Evolutionary conservation across 23 tunicate genomes (phyloP), one percentile per base, ranked within the genome.

Genomic region (Botrylloides violaceus): DNA sequence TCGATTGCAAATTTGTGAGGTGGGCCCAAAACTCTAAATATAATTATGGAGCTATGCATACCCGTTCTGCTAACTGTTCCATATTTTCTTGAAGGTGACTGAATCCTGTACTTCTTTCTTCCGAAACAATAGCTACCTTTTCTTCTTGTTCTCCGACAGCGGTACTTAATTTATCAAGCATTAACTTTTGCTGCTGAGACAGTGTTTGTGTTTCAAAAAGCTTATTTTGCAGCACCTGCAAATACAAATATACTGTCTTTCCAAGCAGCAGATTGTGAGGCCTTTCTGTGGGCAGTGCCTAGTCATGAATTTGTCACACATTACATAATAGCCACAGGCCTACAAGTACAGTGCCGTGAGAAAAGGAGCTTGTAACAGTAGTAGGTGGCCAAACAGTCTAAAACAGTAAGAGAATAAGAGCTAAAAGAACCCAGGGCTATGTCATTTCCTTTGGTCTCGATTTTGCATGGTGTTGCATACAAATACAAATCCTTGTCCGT

Each of bases 81-180:
- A 68, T 25, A 43, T 68, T 36, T 4, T 38, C 74, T 68, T 68
- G 74, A 39, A 68, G 36, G 12, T 68, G 74, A 37, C 74, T 43
- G 32, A 68, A 24, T 7, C 74, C 74, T 19, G 74, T 68, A 2
- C 74, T 68, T 34, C 74, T 72, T 47, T 83, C 91, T 32, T 83
- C 78, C 0, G 82, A 48, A 1, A 65, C 60, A 34, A 83, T 63
- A 32, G 82, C 57, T 23, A 83, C 71, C 33, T 71, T 72, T 9
- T 83, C 82, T 62, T 83, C 91, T 36, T 77, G 77, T 20, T 71
- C 65, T 5, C 27, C 75, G 3, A 83, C 58, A 35, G 50, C 28
- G 24, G 65, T 31, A 37, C 82, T 83, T 4, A 83, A 77, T 59
- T 83, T 83, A 37, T 76, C 77, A 20, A 82, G 59, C 2, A 76